These are phyloP conservation scores for Stictonetta naevosa DNA, from an alignment of 2,113 vertebrate genomes.

Conservation along the genomic window DNA sequence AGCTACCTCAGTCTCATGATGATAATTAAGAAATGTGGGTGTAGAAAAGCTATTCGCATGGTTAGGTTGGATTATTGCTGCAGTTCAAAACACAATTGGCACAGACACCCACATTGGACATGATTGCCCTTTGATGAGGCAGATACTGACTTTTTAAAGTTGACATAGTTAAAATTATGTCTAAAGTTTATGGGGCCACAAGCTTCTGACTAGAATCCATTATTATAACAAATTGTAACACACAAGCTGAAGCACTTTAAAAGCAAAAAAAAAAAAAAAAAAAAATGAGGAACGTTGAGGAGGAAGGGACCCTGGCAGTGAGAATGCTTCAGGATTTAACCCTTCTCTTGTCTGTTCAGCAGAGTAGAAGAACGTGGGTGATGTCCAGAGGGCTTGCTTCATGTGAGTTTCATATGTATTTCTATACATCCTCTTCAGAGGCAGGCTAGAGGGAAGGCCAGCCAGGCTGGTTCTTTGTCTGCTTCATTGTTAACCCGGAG, in stretches of 20 bases:
- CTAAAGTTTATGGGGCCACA: slow-evolving; percentile 75
- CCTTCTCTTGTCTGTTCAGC: not conserved
- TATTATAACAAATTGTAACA: slow-evolving; percentile 74
- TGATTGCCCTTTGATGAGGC: slow-evolving; percentile 81
- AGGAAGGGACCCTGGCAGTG: not conserved
- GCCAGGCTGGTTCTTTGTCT: fast-evolving
- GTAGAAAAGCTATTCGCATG: slow-evolving; percentile 76
- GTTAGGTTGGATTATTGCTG: slow-evolving; percentile 78
- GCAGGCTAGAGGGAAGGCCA: not conserved
- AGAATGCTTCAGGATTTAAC: not conserved
- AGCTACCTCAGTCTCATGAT: slow-evolving; percentile 83
- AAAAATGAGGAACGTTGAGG: not conserved
- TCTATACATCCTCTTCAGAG: not conserved
- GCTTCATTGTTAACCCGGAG: not conserved
- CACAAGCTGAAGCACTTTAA: slow-evolving; percentile 45
- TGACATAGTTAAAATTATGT: slow-evolving; percentile 81
- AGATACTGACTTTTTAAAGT: slow-evolving; percentile 81
- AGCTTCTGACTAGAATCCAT: slow-evolving; percentile 70
- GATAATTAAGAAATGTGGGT: slow-evolving; percentile 87
- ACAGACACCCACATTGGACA: slow-evolving; percentile 80
- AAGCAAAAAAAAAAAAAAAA: not conserved
- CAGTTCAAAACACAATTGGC: slow-evolving; percentile 83
- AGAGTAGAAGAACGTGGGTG: not conserved
- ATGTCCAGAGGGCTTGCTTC: not conserved
- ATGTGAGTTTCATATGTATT: fast-evolving